Evolutionary conservation across 1,140 invertebrate genomes (phyloP), one percentile per base, ranked within the genome.

Genomic region (Bombus turneri): DNA sequence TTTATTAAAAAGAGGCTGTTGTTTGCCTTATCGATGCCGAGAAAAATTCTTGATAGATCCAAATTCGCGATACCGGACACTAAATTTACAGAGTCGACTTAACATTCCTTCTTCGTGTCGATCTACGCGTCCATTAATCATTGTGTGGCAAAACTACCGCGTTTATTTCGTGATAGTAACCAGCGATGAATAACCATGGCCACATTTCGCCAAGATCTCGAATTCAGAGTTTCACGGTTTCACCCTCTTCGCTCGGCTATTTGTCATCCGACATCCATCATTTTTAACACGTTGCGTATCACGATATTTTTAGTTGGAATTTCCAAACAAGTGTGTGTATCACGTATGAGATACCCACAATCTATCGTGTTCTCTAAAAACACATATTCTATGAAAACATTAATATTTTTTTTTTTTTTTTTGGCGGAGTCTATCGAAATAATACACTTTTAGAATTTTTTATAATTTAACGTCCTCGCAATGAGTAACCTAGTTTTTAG

Each of bases 81-180:
- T 34, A n/a, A 84, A 71, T 72, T 62, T 18, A 62, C 41, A 1
- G 4, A 25, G 4, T 10, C 6, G 9, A 13, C 34, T 8, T 39
- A 25, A 15, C 41, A 25, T 59, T 79, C 31, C 64, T 57, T n/a
- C 43, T 41, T 69, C 66, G 79, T 64, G 72, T 84, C 76, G 83
- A 80, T 62, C 76, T n/a, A 18, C 3, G 37, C 53, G 18, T 72
- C 53, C 76, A 72, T 84, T 84, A 84, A 80, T 84, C 83, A 80
- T 12, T 43, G 3, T 0, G 0, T 2, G 15, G 41, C 53, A 28
- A n/a, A 71, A n/a, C 73, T n/a, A n/a, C 8, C 34, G 59, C 53
- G 76, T 80, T 78, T 80, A 47, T 71, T 34, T 37, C 83, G 47
- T 53, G 75, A 83, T 57, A 31, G n/a, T 28, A 34, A 15, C n/a